These are phyloP conservation scores for Polyergus mexicanus DNA, from an alignment of 1,140 invertebrate genomes.

Conservation along the genomic window DNA sequence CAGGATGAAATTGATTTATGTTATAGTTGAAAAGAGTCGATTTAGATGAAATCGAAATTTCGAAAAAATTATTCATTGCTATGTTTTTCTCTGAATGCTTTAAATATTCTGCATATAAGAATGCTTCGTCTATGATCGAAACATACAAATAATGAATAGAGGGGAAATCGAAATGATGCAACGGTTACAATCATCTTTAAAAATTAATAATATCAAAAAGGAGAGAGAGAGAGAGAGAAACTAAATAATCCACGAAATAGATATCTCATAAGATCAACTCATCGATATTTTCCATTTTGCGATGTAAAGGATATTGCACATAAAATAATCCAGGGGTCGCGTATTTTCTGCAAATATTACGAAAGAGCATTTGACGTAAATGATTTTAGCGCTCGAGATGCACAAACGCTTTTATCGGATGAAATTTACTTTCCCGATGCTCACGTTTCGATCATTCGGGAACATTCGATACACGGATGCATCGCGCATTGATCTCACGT, in stretches of 20 bases:
- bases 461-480: background rate
- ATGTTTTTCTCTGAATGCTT: background rate
- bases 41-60: background rate
- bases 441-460: background rate
- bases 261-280: background rate
- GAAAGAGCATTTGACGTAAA: background rate
- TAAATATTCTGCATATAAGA: background rate
- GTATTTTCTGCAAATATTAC: background rate
- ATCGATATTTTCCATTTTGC: background rate
- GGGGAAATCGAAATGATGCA: background rate
- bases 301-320: background rate
- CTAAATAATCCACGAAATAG: constrained; percentile 2
- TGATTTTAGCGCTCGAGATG: background rate
- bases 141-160: background rate
- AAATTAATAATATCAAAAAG: background rate
- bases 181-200: background rate
- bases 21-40: background rate
- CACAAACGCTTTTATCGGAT: background rate
- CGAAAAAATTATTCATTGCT: background rate
- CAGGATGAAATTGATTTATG: background rate
- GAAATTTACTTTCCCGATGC: background rate
- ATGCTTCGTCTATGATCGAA: background rate
- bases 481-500: background rate
- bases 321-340: background rate
- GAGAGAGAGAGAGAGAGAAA: background rate